phyloP scores from a whole-genome alignment of 1,140 invertebrate genomes.

The Oncopodura yosiiana region DNA sequence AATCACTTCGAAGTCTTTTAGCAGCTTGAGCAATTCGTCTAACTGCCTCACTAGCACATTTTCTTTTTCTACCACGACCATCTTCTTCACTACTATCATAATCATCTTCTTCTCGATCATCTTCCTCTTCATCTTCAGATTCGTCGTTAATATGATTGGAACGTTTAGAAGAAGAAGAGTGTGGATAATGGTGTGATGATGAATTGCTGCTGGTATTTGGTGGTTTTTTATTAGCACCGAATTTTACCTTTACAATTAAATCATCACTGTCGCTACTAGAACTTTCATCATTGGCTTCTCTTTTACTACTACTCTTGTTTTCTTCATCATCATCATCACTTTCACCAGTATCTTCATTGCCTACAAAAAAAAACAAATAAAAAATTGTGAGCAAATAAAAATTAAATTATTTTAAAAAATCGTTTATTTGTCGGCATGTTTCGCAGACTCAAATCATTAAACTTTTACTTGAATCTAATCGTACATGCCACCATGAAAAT shows the following conservation, averaged over 20 bases:
- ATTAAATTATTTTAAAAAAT: no score
- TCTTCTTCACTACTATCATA: conserved; percentile 29
- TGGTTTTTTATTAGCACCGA: not conserved
- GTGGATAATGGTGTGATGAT: no score
- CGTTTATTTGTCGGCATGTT: no score
- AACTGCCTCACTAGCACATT: conserved; percentile 39
- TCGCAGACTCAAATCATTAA: no score
- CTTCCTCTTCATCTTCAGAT: not conserved
- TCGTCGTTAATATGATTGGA: no score
- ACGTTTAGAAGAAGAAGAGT: no score
- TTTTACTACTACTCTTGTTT: not conserved
- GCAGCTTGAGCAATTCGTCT: conserved; percentile 42
- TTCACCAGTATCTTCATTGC: not conserved
- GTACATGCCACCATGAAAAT: no score
- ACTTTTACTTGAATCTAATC: no score
- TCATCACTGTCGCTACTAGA: no score
- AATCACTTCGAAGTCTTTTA: conserved; percentile 40
- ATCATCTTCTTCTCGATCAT: conserved; percentile 17
- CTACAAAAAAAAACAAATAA: no score
- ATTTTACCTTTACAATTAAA: conserved; percentile 23
- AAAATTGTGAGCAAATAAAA: no score
- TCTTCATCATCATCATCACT: conserved; percentile 13
- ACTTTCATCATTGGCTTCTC: not conserved
- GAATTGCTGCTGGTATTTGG: not conserved
- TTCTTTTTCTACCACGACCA: conserved; percentile 36